Evolutionary conservation across 2,113 vertebrate species (phyloP).

Genomic region (Canis aureus): DNA sequence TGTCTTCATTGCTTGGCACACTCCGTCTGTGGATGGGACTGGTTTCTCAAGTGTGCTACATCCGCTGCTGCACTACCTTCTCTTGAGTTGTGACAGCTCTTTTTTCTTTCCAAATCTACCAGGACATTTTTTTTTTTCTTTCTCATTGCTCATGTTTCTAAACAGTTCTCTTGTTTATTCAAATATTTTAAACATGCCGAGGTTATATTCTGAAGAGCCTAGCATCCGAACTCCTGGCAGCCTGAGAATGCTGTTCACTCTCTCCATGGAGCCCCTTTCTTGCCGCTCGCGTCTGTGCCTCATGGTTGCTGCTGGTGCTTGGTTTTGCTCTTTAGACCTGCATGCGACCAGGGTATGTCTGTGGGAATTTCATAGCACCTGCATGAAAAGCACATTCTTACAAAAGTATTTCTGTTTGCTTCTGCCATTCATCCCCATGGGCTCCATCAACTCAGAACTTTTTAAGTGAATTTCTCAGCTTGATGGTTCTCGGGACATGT

Average conservation of each 20-base stretch:
- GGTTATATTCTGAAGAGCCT: not conserved
- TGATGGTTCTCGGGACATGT: not conserved
- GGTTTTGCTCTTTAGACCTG: not conserved
- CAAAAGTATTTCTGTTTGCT: not conserved
- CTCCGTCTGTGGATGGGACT: fast-evolving
- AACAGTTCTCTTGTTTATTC: not conserved
- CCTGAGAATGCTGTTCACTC: not conserved
- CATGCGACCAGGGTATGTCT: not conserved
- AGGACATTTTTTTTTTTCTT: not conserved
- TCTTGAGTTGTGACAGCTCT: not conserved
- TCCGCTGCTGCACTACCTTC: not conserved
- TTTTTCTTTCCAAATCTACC: not conserved
- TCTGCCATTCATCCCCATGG: not conserved
- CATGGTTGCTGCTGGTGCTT: not conserved
- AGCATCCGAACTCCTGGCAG: not conserved
- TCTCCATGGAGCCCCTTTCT: not conserved
- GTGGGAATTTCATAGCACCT: not conserved
- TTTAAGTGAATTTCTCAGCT: not conserved
- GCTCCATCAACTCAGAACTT: not conserved
- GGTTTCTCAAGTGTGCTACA: fast-evolving
- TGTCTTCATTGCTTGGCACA: not conserved
- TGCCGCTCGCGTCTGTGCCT: not conserved
- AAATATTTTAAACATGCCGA: not conserved
- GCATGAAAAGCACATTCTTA: not conserved
- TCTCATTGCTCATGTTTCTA: not conserved